Base-by-base conservation (phyloP, 2,113 vertebrate genomes). In the Silurus glanis region DNA sequence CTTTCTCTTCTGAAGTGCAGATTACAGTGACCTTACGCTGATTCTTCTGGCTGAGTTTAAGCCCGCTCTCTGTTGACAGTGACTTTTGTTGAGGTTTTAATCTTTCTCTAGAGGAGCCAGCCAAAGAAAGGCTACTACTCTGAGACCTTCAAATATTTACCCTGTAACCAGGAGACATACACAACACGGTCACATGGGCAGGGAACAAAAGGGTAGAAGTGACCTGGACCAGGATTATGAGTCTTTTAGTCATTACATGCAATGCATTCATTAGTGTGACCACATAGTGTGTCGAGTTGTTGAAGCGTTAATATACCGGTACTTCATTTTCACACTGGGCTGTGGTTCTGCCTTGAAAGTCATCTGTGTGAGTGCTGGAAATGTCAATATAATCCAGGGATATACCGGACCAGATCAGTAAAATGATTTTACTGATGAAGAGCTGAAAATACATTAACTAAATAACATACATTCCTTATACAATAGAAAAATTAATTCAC, bases 71-170 rank as follows among this genome's bases (percentile, higher is more conserved):
- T 84, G 72, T 83, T 69, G 82, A 71, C 74, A 51, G 16, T 85
- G 23, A 62, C 64, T 82, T 88, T 88, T 75, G 16, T 49, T 28
- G 62, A 85, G 81, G 21, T 64, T 88, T 86, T 69, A 84, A 21
- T 76, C 85, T 86, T 74, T 86, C 71, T 37, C 82, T 74, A 80
- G 76, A 78, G 75, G 59, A 80, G 49, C 82, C 62, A 84, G 81
- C 83, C 80, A 47, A 74, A 88, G 49, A 79, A 21, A 51, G 58
- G 72, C 28, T 7, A 58, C 19, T 64, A 87, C 89, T 86, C 76
- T 88, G 80, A 87, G 85, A 88, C 88, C 80, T 87, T 91, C 82
- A 89, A 89, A 84, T 92, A 90, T 93, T 92, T 92, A 92, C 89
- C 78, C 87, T 47, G 91, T 92, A 87, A 91, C 92, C 86, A 90